Evolutionary conservation across 2,888 invertebrate genomes (phyloP), one percentile per base, ranked within the genome.

Genomic region (Dolichomitus sp.): DNA sequence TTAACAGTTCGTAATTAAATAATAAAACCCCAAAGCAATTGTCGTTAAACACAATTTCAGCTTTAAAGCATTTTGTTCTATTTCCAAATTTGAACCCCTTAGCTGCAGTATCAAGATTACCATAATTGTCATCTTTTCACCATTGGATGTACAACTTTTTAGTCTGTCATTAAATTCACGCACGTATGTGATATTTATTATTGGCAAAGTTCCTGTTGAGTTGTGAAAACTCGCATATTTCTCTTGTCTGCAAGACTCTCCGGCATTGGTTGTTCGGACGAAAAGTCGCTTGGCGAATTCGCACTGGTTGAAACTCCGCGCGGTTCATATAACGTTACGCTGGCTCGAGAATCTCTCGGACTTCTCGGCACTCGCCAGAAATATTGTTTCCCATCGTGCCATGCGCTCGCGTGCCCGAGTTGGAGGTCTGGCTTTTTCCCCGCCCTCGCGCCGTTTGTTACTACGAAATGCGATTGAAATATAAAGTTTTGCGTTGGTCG

Each of bases 381-480:
- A 86, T 81, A 82, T 86, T 61, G 77, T 84, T 85, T 82, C 74
- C 80, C 74, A 69, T 72, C 75, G 78, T 61, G 33, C 30, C 70
- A 17, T 19, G 61, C 59, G 48, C 33, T 11, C 42, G 19, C 48
- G 33, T 6, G 17, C 37, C 9, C 14, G 17, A 45, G 30, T 30
- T 27, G n/a, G 19, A 59, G 30, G 42, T 54, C 37, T 50, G 50
- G 40, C 37, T 42, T 66, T 50, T 59, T 68, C 48, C 42, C 40
- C 76, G 57, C 59, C 54, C 40, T 33, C 72, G 57, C 59, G 76
- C 73, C 87, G 84, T 89, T 89, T 86, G 88, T 88, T 86, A 86
- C 82, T 70, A 77, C 76, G 50, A 85, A 84, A 83, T 82, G 77
- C 87, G 87, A 90, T 89, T 87, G 90, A 89, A 89, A 89, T 86